Percentiles rank a stretch among this genome's conserved stretches.
Conservation (phyloP, 53 echinoderm and acorn worm genomes). For the Crossaster papposus region DNA sequence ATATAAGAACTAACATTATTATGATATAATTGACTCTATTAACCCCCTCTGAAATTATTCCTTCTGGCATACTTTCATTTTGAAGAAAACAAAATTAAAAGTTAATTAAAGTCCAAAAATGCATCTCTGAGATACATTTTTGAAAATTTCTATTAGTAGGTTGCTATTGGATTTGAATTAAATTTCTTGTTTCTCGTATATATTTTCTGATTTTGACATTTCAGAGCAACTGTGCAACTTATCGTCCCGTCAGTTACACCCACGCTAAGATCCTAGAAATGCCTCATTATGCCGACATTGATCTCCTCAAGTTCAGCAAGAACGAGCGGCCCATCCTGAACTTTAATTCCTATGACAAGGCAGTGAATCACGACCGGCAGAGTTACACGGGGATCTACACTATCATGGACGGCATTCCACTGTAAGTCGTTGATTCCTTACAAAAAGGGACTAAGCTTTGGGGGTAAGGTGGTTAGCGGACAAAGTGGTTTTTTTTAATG, state of each 20-base stretch:
- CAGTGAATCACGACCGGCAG: conserved; percentile 67
- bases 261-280: conserved; percentile 58
- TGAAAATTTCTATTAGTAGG: too few species aligned
- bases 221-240: conserved; percentile 72
- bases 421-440: conserved; percentile 73
- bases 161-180: too few species aligned
- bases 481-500: neutral
- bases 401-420: conserved; percentile 87
- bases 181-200: neutral
- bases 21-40: too few species aligned
- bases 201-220: neutral
- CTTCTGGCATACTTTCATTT: too few species aligned
- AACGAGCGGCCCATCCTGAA: conserved; percentile 71
- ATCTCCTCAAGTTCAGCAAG: conserved; percentile 68
- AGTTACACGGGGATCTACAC: conserved; percentile 77
- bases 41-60: too few species aligned
- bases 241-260: conserved; percentile 79
- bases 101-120: too few species aligned
- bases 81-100: too few species aligned
- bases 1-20: too few species aligned
- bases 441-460: neutral
- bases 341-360: conserved; percentile 76
- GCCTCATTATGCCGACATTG: conserved; percentile 84
- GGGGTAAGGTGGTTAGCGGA: neutral
- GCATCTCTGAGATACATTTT: too few species aligned